These are phyloP conservation scores for Xyliphius kryptos DNA, from an alignment of 2,113 vertebrate genomes.

Conservation along the genomic window DNA sequence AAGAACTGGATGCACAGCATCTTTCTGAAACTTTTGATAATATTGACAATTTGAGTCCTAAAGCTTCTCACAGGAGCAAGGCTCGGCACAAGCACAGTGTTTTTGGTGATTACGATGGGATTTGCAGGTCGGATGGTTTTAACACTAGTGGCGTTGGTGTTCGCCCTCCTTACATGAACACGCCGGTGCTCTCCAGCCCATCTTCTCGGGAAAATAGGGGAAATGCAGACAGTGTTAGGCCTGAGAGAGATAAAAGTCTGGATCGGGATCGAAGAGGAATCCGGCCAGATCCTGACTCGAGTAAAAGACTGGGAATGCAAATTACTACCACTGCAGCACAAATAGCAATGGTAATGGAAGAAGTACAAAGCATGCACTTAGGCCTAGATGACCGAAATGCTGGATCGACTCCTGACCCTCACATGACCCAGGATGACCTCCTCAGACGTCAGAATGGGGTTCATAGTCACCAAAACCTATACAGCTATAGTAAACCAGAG, in stretches of 20 bases:
- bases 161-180: slow-evolving; percentile 82
- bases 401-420: slow-evolving; percentile 65
- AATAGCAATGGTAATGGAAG: slow-evolving; percentile 79
- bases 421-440: slow-evolving; percentile 71
- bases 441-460: slow-evolving; percentile 64
- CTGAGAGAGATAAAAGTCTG: slow-evolving; percentile 72
- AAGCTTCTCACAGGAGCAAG: slow-evolving; percentile 77
- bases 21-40: slow-evolving; percentile 98
- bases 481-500: slow-evolving; percentile 71
- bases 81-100: slow-evolving; percentile 77
- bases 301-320: slow-evolving; percentile 74
- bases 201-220: slow-evolving; percentile 70
- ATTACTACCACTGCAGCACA: slow-evolving; percentile 69
- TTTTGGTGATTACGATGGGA: slow-evolving; percentile 72
- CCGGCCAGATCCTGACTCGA: slow-evolving; percentile 64
- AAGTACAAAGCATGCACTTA: too few species aligned
- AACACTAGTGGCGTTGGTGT: slow-evolving; percentile 71
- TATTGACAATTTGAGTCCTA: slow-evolving; percentile 95
- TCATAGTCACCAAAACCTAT: slow-evolving; percentile 67
- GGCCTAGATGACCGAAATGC: too few species aligned
- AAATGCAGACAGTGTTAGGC: slow-evolving; percentile 67
- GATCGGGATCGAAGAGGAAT: slow-evolving; percentile 70
- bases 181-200: slow-evolving; percentile 75
- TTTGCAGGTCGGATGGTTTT: slow-evolving; percentile 70
- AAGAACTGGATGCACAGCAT: slow-evolving; percentile 94